Base-by-base conservation (phyloP, 2,113 vertebrate species). In the Lanius ludovicianus region DNA sequence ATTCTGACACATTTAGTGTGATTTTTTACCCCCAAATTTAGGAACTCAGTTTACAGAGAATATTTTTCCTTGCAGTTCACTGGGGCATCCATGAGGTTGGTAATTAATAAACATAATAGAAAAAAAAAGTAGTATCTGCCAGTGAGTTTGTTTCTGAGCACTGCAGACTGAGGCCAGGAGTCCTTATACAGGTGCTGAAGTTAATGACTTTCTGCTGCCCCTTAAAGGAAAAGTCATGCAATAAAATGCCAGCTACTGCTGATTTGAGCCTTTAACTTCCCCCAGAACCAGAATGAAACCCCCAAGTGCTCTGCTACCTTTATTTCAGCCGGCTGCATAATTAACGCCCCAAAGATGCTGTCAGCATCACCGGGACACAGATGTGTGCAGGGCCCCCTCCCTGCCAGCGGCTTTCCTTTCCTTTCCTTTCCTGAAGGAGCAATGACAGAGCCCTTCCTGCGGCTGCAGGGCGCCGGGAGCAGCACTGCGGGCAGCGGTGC, bases 181-280 rank as follows among this genome's bases (percentile, higher is more conserved):
- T 28, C 68, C 56, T 52, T 27, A 17, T 0, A 24, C 33, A 53
- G 59, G 64, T 33, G 49, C 42, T 49, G 75, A 76, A 89, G 60
- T 35, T 20, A 80, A 55, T 28, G 81, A 87, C 91, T 94, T 90
- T 75, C 82, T 81, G 52, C 90, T 41, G 63, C 14, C 86, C 91
- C 89, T 90, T 59, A 27, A 37, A 67, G 62, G 50, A 44, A 53
- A 63, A 88, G 24, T 3, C 86, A n/a, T 0, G 13, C 44, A 19
- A 8, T 30, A 14, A 49, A 73, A n/a, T 0, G 39, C 64, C 71
- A 27, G 35, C 55, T 1, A 3, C 65, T 1, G 44, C 89, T 21
- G 3, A 24, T 28, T 2, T 0, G 22, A 53, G 70, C 65, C 78
- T 30, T 31, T 4, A 20, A 25, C 70, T 49, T 27, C 31, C 16